These are phyloP conservation scores for Rhea pennata DNA, from an alignment of 2,113 vertebrate species.

Conservation along the genomic window DNA sequence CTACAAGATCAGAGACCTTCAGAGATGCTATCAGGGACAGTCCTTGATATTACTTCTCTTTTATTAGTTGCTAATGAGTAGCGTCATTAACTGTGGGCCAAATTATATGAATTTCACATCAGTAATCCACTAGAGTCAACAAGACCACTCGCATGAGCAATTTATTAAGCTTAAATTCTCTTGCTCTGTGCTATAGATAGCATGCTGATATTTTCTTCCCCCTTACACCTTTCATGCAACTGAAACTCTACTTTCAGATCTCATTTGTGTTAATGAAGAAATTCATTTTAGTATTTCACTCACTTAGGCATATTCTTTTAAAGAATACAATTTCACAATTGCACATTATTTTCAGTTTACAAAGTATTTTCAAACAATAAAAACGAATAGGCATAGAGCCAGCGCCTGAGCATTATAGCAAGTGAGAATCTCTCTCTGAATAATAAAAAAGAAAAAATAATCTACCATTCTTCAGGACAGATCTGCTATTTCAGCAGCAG, in stretches of 20 bases:
- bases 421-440: background rate
- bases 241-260: background rate
- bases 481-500: slow-evolving; percentile 38
- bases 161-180: background rate
- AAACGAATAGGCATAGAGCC: background rate
- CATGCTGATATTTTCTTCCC: background rate
- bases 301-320: background rate
- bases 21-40: background rate
- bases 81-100: background rate
- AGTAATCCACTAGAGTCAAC: background rate
- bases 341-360: background rate
- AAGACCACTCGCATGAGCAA: background rate
- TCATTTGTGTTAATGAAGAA: background rate
- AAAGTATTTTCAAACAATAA: background rate
- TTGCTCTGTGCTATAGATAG: background rate
- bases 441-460: background rate
- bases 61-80: background rate
- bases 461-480: background rate
- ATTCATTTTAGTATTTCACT: background rate
- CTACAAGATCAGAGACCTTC: background rate
- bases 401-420: background rate
- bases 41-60: too few species aligned
- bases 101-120: background rate
- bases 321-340: background rate
- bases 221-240: background rate